Percentiles rank a stretch among this genome's conserved stretches.
Conservation (phyloP, 2,113 vertebrate genomes). For the Grammomys dolichurus region DNA sequence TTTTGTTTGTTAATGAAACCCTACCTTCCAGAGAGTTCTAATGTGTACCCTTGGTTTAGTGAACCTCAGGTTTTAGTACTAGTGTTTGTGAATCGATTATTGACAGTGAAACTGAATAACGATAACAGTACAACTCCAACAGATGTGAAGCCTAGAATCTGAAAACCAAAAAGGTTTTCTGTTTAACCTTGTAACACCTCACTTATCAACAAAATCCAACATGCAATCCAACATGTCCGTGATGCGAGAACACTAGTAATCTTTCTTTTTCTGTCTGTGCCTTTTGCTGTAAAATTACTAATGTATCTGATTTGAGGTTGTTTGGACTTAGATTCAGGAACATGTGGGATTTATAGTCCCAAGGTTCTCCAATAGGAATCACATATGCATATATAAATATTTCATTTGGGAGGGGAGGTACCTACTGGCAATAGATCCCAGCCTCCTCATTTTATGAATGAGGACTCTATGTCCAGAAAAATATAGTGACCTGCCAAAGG, state of each 20-base stretch:
- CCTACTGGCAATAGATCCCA: neutral
- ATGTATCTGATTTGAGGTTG: neutral
- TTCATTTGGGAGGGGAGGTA: neutral
- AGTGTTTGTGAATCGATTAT: neutral
- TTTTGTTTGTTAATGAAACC: conserved; percentile 10
- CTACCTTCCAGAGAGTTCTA: neutral
- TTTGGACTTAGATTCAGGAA: conserved; percentile 12
- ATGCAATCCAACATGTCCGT: neutral
- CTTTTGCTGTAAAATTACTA: conserved; percentile 33
- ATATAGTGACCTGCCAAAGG: conserved; percentile 61
- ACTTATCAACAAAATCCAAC: conserved; percentile 12
- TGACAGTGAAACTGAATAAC: neutral
- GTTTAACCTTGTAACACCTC: neutral
- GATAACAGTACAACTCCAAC: neutral
- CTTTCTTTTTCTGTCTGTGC: neutral
- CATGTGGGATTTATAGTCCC: too few species aligned
- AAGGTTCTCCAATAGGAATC: neutral
- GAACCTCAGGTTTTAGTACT: neutral
- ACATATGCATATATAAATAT: neutral
- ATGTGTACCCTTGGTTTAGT: neutral
- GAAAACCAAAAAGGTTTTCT: neutral
- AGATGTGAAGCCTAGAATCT: neutral
- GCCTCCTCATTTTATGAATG: conserved; percentile 69
- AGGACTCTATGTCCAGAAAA: conserved; percentile 37
- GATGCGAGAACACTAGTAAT: neutral